Evolutionary conservation across 2,113 vertebrate genomes (phyloP), one percentile per base, ranked within the genome.

Genomic region (Pimephales promelas): DNA sequence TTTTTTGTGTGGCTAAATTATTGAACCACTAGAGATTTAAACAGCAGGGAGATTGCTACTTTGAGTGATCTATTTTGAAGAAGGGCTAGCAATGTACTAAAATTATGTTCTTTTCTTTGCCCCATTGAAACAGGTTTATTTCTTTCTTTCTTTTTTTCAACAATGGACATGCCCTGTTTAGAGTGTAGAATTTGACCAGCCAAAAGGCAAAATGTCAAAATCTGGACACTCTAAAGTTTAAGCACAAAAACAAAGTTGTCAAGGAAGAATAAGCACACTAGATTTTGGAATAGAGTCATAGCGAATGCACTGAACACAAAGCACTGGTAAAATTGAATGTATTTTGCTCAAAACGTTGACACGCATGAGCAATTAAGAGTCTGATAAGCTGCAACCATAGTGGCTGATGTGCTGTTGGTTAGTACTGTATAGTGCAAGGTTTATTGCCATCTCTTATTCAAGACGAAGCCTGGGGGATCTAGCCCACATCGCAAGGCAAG

Each of bases 1-100:
- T 92, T 89, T 88, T n/a, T 24, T 88, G 22, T 24, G 75, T 28
- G n/a, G 72, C n/a, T 92, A 85, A 92, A 93, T 93, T 90, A 93
- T 92, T 93, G 88, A 93, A 87, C 83, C 90, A 90, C 91, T 84
- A 84, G 87, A 89, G 86, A 91, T 92, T 89, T 91, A 89, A 92
- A 89, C 91, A 92, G 87, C 83, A 88, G 91, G 86, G 86, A 89
- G 75, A 73, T 45, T 72, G 54, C 56, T 64, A 43, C 43, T 22
- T 79, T 64, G 59, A 66, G 3, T n/a, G 18, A 18, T 66, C 43
- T 66, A 26, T 34, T 49, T 66, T 66, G 16, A 79, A 79, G 26
- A 1, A 78, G 57, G 20, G 10, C 18, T 22, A 57, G 20, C 20
- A 49, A 34, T 52, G 57, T 24, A 22, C 11, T 86, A 91, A 91